These are phyloP conservation scores for Tachyglossus aculeatus DNA, from an alignment of 2,797 vertebrate species.

Conservation along the genomic window DNA sequence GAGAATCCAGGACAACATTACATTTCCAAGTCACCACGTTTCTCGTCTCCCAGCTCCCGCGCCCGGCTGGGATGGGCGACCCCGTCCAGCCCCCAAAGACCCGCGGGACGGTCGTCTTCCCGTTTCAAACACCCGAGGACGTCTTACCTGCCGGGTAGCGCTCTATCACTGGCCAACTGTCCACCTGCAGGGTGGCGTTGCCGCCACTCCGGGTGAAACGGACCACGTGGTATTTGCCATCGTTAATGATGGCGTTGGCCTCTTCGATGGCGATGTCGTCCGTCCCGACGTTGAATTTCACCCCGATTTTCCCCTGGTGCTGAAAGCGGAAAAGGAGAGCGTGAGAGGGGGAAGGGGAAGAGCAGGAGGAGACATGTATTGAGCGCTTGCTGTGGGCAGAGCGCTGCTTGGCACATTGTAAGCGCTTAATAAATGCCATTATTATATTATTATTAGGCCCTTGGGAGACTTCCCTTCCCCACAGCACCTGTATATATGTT, in stretches of 20 bases:
- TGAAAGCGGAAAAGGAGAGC: slow-evolving; percentile 67
- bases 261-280: slow-evolving; percentile 99
- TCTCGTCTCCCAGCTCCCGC: background rate
- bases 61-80: background rate
- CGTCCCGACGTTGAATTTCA: slow-evolving; percentile 98
- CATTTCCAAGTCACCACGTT: slow-evolving; percentile 34
- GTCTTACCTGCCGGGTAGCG: slow-evolving; percentile 97
- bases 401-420: too few relatives aligned
- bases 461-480: too few relatives aligned
- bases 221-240: slow-evolving; percentile 98
- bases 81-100: too few relatives aligned
- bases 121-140: slow-evolving; percentile 25
- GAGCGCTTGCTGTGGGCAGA: too few relatives aligned
- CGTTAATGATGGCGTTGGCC: slow-evolving; percentile 96
- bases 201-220: slow-evolving; percentile 98
- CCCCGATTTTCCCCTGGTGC: slow-evolving; percentile 96
- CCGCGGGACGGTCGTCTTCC: slow-evolving; percentile 28
- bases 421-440: too few relatives aligned
- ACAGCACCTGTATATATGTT: too few relatives aligned
- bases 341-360: background rate
- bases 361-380: slow-evolving; percentile 20
- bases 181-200: slow-evolving; percentile 99
- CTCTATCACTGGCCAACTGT: slow-evolving; percentile 97
- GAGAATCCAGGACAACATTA: slow-evolving; percentile 61
- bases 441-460: too few relatives aligned